phyloP scores from a whole-genome alignment of 2,113 vertebrate species.

The Aptenodytes patagonicus region DNA sequence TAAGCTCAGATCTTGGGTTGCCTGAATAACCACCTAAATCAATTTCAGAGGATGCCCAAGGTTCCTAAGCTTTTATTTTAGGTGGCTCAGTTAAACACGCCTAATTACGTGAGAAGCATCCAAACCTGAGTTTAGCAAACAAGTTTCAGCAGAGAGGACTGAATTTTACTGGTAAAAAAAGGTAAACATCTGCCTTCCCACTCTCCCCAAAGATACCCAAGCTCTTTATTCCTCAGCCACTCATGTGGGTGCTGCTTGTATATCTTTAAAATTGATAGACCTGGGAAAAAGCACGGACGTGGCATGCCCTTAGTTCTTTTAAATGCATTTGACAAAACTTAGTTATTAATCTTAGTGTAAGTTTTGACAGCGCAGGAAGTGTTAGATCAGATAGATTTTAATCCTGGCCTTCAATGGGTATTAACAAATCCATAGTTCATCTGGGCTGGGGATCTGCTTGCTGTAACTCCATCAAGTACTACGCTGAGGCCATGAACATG shows the following conservation, averaged over 20 bases:
- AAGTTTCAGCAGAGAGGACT: not conserved
- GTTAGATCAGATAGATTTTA: not conserved
- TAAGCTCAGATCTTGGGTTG: not conserved
- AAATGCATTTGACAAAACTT: not conserved
- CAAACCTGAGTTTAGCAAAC: not conserved
- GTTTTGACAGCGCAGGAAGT: not conserved
- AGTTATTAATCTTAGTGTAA: not conserved
- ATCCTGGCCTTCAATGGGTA: not conserved
- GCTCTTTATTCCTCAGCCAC: not conserved
- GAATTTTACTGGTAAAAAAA: not conserved
- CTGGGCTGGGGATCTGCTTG: not conserved
- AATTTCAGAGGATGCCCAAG: not conserved
- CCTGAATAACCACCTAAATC: not conserved
- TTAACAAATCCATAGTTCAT: not conserved
- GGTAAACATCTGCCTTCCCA: not conserved
- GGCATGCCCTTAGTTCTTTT: not conserved
- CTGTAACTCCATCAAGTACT: not conserved
- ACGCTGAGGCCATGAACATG: not conserved
- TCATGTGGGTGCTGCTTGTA: rapidly evolving
- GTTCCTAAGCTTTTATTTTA: not conserved
- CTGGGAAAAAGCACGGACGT: not conserved
- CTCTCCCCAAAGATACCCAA: not conserved
- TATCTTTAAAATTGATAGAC: not conserved
- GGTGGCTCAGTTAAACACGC: not conserved
- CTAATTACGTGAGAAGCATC: not conserved